Conservation (phyloP, 2,113 vertebrate species). For the Camelus dromedarius region DNA sequence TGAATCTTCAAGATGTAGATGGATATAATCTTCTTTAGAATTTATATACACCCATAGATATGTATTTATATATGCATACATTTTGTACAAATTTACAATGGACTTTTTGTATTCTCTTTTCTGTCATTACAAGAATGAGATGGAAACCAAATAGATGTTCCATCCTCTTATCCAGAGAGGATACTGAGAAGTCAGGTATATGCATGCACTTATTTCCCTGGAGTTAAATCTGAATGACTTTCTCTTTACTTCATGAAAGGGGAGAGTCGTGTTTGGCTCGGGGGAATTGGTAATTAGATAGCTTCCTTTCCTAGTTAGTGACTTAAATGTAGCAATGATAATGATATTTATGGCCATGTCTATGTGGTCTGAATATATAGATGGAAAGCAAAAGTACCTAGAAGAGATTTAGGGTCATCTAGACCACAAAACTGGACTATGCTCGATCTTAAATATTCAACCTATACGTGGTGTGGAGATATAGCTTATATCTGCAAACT, state of each 20-base stretch:
- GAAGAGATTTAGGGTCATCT: constrained; percentile 49
- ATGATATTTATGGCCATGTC: constrained; percentile 54
- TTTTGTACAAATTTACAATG: constrained; percentile 86
- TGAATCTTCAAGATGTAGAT: constrained; percentile 85
- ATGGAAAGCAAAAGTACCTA: constrained; percentile 53
- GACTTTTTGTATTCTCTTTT: constrained; percentile 88
- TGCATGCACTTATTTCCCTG: constrained; percentile 74
- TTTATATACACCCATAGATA: constrained; percentile 86
- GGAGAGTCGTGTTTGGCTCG: constrained; percentile 63
- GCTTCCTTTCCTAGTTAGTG: constrained; percentile 76
- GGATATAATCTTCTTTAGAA: constrained; percentile 86
- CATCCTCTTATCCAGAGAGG: constrained; percentile 72
- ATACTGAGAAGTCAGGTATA: constrained; percentile 79
- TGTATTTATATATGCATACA: constrained; percentile 83
- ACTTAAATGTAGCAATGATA: constrained; percentile 75
- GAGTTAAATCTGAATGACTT: constrained; percentile 66
- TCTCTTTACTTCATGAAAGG: constrained; percentile 75
- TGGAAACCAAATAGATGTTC: constrained; percentile 79
- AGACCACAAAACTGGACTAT: constrained; percentile 48
- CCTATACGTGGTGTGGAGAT: constrained; percentile 60
- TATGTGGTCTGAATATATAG: constrained; percentile 63
- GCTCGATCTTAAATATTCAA: constrained; percentile 63
- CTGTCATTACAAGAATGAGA: constrained; percentile 85
- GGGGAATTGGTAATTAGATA: constrained; percentile 70
- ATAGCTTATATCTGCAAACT: constrained; percentile 64